These are phyloP conservation scores for Stratiolaelaps scimitus DNA, from an alignment of 1,140 invertebrate species.

Conservation along the genomic window DNA sequence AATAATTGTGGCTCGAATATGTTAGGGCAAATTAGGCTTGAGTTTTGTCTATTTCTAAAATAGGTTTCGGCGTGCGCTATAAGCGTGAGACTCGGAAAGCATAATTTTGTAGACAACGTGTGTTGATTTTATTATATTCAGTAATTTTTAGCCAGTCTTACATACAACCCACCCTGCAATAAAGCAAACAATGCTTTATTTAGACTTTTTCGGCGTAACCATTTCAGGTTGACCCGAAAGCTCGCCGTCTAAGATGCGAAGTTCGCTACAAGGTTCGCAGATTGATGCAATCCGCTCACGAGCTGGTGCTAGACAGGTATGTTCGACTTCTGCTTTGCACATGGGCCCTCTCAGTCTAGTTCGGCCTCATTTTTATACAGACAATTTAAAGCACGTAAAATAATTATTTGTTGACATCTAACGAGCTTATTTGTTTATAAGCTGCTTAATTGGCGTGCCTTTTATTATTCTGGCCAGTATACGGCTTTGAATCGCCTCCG, in stretches of 20 bases:
- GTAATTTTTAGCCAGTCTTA: no score
- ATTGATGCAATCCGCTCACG: conserved; percentile 16
- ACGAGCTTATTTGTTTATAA: no score
- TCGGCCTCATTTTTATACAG: not conserved
- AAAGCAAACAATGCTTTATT: not conserved
- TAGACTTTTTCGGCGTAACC: not conserved
- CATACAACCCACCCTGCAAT: no score
- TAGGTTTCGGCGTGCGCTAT: not conserved
- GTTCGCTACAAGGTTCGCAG: conserved; percentile 11
- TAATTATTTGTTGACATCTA: no score
- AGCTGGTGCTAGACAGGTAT: conserved; percentile 18
- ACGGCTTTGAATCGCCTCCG: no score
- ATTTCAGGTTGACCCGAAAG: conserved; percentile 18
- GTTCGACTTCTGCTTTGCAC: no score
- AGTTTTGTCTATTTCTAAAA: no score
- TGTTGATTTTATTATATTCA: no score
- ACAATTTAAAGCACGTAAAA: no score
- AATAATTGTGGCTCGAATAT: not conserved
- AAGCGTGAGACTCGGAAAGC: not conserved
- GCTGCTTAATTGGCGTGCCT: no score
- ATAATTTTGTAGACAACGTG: not conserved
- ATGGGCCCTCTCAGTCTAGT: not conserved
- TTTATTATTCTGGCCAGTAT: no score
- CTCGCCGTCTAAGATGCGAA: conserved; percentile 11
- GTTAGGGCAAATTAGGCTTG: no score